Evolutionary conservation across 2,888 invertebrate species (phyloP).

Genomic region (Thera britannica): DNA sequence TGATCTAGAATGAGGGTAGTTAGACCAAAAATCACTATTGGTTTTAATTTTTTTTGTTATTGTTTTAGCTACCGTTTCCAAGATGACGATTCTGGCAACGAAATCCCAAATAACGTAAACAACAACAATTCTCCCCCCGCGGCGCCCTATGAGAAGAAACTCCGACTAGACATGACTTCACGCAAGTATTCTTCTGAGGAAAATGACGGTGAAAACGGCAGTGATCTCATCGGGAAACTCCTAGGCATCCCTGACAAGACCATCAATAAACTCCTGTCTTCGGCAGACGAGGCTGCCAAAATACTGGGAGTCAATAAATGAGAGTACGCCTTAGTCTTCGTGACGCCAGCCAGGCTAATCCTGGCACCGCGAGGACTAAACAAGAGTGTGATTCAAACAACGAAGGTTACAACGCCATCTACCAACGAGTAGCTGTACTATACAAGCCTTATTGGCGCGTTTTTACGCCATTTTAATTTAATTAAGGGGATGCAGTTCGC

Average conservation of each 20-base stretch:
- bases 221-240: slow-evolving; percentile 94
- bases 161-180: slow-evolving; percentile 76
- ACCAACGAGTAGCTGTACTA: slow-evolving; percentile 49
- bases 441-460: slow-evolving; percentile 16
- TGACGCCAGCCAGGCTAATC: slow-evolving; percentile 76
- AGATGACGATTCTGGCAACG: slow-evolving; percentile 77
- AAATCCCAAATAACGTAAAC: slow-evolving; percentile 80
- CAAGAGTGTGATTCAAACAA: slow-evolving; percentile 52
- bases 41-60: neutral
- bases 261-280: slow-evolving; percentile 92
- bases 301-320: slow-evolving; percentile 92
- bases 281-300: slow-evolving; percentile 94
- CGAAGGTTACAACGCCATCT: slow-evolving; percentile 61
- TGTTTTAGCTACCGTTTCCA: slow-evolving; percentile 70
- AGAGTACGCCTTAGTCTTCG: slow-evolving; percentile 83
- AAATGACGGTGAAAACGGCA: slow-evolving; percentile 84
- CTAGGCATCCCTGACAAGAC: slow-evolving; percentile 94
- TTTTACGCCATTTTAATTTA: slow-evolving; percentile 15
- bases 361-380: slow-evolving; percentile 80
- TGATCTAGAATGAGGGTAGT: no score
- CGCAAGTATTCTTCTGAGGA: slow-evolving; percentile 82
- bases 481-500: slow-evolving; percentile 15
- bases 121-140: slow-evolving; percentile 84
- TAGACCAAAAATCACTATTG: no score
- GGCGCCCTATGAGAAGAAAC: slow-evolving; percentile 82